A percentile compares a stretch with the other conserved stretches of the same genome.
Conservation (phyloP, 35 echinoderm and acorn worm species). For the Ptychodera flava region DNA sequence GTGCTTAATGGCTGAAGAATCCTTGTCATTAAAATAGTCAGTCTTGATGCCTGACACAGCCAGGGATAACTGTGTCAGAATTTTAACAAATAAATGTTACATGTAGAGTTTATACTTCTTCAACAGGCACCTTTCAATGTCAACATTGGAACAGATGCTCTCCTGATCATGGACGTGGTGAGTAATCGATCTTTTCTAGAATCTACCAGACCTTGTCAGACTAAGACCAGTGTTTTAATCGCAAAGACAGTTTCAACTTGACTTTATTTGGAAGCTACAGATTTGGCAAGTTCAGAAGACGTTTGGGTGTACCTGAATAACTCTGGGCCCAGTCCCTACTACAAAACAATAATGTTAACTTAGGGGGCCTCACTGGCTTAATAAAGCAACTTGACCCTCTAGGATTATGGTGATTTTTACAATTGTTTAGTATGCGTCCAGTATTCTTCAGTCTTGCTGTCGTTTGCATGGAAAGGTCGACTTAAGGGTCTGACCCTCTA, state of each 20-base stretch:
- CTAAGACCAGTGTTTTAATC: not conserved
- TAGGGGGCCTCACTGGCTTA: no score
- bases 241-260: not conserved
- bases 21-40: no score
- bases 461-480: not conserved
- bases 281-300: constrained; percentile 14
- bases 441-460: no score
- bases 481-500: no score
- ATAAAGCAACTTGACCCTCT: no score
- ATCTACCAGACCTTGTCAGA: not conserved
- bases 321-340: no score
- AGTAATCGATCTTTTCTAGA: not conserved
- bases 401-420: not conserved
- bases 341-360: no score
- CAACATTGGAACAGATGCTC: constrained; percentile 44
- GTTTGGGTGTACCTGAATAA: no score
- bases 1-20: no score
- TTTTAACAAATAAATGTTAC: no score
- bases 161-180: constrained; percentile 57
- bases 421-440: not conserved
- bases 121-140: constrained; percentile 65
- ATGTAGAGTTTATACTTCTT: constrained; percentile 6
- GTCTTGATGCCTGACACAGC: no score
- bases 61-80: no score
- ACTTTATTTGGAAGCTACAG: not conserved